Base-by-base conservation (phyloP, 2,113 vertebrate genomes). In the Hirundichthys speculiger region DNA sequence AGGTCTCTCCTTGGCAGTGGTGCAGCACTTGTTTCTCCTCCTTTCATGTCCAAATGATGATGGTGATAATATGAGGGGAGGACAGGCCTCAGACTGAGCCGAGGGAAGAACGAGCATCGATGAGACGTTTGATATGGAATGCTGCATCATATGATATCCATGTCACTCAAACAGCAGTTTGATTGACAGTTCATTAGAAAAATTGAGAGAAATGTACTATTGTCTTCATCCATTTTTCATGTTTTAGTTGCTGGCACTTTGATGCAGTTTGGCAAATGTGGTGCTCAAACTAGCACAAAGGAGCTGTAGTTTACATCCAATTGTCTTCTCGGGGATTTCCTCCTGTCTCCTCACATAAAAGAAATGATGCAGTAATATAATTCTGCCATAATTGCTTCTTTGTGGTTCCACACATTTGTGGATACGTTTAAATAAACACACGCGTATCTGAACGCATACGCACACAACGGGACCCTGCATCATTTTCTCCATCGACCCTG, bases 31-130 rank as follows among this genome's bases (percentile, higher is more conserved):
- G 73, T 89, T 87, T 86, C 73, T 73, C 64, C 30, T 30, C 61
- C 83, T 86, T 86, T 89, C 79, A 88, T 79, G 82, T 84, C 73
- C 62, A 57, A 80, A 75, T 85, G 83, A 88, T 83, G 84, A 86
- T 82, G 66, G 74, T 76, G 77, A 83, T 88, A 86, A 88, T 85
- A 69, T 52, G 74, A 84, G 52, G 67, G 71, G 80, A 79, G 79
- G 82, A 77, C 69, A 75, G 77, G 73, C 81, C 77, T 79, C 65
- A 48, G 69, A 82, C 79, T 59, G 71, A 78, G 71, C 80, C 63
- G 60, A 66, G 63, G 30, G 54, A 72, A 40, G 74, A 71, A 59
- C 7, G 61, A 63, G 78, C 63, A 69, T 70, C 42, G 73, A 77
- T 76, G 73, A 70, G 80, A 73, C 85, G 76, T 85, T 85, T 85